Percentiles rank a stretch among this genome's conserved stretches.
Conservation (phyloP, 1,140 invertebrate species). For the Brachionus plicatilis region DNA sequence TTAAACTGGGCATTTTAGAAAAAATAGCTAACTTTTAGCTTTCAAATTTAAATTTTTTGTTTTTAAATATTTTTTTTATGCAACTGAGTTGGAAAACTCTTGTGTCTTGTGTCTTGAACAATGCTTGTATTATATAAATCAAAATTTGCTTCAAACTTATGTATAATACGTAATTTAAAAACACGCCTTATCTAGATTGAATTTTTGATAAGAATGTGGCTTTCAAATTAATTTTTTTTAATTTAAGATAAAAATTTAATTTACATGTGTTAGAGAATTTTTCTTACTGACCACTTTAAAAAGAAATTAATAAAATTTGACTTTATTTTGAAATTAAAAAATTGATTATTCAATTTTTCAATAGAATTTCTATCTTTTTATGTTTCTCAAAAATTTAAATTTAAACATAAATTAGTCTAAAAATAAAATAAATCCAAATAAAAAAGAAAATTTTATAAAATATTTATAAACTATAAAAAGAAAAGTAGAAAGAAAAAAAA, state of each 20-base stretch:
- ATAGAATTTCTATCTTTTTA: not conserved
- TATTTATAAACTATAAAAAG: not conserved
- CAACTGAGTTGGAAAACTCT: not conserved
- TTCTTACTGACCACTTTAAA: not conserved
- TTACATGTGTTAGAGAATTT: too few species aligned
- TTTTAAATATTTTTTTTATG: not conserved
- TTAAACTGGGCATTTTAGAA: slow-evolving; percentile 1
- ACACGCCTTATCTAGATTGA: not conserved
- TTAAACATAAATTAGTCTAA: not conserved
- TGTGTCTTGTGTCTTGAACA: not conserved
- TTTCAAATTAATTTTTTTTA: too few species aligned
- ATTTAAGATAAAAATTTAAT: too few species aligned
- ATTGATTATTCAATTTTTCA: not conserved
- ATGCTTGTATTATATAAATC: not conserved
- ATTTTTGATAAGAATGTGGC: not conserved
- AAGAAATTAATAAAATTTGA: not conserved
- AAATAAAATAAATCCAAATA: not conserved
- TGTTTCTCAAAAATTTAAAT: not conserved
- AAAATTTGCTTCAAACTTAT: not conserved
- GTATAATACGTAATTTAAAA: not conserved
- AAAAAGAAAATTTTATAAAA: not conserved
- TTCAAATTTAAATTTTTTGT: not conserved
- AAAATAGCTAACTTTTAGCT: too few species aligned
- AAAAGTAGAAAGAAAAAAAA: not conserved
- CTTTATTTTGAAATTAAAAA: not conserved